Conservation (phyloP, 2,797 vertebrate genomes). For the Notolepis coatsorum region DNA sequence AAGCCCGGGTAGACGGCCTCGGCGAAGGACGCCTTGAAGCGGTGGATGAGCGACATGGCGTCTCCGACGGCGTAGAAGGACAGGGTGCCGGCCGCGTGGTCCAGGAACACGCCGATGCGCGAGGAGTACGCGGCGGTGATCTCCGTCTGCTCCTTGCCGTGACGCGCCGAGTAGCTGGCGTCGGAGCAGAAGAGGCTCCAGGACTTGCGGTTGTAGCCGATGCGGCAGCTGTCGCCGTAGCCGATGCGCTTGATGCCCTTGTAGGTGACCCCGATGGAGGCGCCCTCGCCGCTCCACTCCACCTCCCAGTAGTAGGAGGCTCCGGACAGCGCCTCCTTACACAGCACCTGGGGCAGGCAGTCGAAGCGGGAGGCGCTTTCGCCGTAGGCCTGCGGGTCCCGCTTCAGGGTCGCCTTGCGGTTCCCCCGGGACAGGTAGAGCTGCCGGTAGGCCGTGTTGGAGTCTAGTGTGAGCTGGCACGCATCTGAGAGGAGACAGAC, state of each 20-base stretch:
- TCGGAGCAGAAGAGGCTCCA: constrained; percentile 88
- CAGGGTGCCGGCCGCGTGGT: constrained; percentile 78
- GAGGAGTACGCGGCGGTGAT: constrained; percentile 80
- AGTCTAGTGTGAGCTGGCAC: constrained; percentile 81
- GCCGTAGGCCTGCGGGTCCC: constrained; percentile 77
- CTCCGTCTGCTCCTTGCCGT: constrained; percentile 83
- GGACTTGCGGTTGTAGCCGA: constrained; percentile 87
- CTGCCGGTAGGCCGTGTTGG: constrained; percentile 83
- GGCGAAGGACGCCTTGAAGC: constrained; percentile 81
- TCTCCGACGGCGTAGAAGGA: constrained; percentile 83
- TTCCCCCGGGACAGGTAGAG: constrained; percentile 82
- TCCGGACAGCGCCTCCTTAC: constrained; percentile 76
- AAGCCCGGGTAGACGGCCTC: constrained; percentile 85
- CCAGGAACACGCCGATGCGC: constrained; percentile 85
- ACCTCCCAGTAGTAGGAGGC: constrained; percentile 85
- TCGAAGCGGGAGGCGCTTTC: constrained; percentile 78
- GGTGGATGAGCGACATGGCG: constrained; percentile 84
- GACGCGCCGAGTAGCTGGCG: constrained; percentile 84
- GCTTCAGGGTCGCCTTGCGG: constrained; percentile 81
- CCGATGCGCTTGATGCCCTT: constrained; percentile 83
- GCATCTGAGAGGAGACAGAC: constrained; percentile 70
- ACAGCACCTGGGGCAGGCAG: constrained; percentile 84
- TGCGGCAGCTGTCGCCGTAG: constrained; percentile 80
- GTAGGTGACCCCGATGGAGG: constrained; percentile 81
- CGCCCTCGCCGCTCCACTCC: constrained; percentile 86